Conservation (phyloP, 2,113 vertebrate genomes). For the Desmodus rotundus region DNA sequence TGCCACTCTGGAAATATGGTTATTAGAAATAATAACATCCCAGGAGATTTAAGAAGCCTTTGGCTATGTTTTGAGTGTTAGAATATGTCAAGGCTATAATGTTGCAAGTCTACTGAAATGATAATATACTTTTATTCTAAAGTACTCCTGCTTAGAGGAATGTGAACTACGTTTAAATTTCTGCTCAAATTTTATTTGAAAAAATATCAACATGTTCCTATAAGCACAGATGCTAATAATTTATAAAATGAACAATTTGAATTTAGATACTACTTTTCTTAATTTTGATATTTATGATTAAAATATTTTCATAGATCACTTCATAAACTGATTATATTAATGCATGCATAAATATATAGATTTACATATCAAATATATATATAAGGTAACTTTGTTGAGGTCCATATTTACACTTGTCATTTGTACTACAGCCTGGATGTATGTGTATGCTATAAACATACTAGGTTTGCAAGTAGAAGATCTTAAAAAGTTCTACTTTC, state of each 20-base stretch:
- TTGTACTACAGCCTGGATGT: neutral
- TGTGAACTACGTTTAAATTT: neutral
- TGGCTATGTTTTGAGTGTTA: neutral
- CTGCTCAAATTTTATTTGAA: neutral
- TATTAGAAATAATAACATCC: conserved; percentile 61
- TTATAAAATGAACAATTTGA: neutral
- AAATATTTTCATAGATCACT: neutral
- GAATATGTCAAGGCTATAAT: conserved; percentile 33
- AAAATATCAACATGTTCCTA: neutral
- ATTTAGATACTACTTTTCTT: neutral
- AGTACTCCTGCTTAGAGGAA: neutral
- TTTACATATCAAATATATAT: neutral
- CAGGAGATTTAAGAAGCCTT: neutral
- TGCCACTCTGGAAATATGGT: neutral
- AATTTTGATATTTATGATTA: neutral
- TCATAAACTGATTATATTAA: neutral
- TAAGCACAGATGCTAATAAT: neutral
- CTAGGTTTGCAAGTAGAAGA: neutral
- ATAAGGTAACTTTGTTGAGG: neutral
- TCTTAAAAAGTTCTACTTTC: neutral
- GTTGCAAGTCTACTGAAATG: neutral
- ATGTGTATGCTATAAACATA: neutral
- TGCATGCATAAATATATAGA: neutral
- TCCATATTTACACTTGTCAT: neutral
- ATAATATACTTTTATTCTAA: neutral